Base-by-base conservation (phyloP, 2,797 vertebrate species). In the Huso huso region DNA sequence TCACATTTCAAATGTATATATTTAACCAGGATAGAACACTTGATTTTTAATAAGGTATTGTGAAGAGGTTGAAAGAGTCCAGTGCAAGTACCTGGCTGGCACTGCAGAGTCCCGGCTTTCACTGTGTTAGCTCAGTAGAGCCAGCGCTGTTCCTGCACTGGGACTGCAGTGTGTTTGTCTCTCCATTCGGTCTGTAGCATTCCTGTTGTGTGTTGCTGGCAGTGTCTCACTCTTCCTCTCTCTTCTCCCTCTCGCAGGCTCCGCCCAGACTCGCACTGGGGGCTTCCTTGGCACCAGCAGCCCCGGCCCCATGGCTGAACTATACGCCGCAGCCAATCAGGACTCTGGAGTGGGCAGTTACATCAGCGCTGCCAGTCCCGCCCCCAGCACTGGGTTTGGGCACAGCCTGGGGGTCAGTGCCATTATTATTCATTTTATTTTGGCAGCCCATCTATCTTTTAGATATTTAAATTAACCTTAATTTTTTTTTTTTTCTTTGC, bases 271-370 rank as follows among this genome's bases (percentile, higher is more conserved):
- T 82, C 95, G 96, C 83, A 87, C 96, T 1, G 96, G 93, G 79
- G 96, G 95, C 51, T 99, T 98, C 82, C 88, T 98, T 82, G 94
- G 97, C 71, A 96, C 97, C 61, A 99, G 94, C 87, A 99, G 97
- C 82, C 97, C 97, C 0, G 97, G 96, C 62, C 95, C 96, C 1
- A 98, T 99, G 94, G 95, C 97, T 1, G 96, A 98, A 75, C 90
- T 99, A 68, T 99, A 98, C 0, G 95, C 93, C 71, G 86, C 94
- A 0, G 93, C 95, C 85, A 93, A 91, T 78, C 96, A 98, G 88
- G 96, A 99, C 79, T 96, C 97, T 0, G 93, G 94, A 23, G 93
- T 99, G 83, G 97, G 95, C 90, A 98, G 95, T 83, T 99, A 99
- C 87, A 94, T 99, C 88, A 98, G 96, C 0, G 95, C 97, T 79